Percentiles rank a stretch among this genome's conserved stretches.
Evolutionary conservation across 2,797 vertebrate species (phyloP).

Genomic region (Aphelocoma californica): DNA sequence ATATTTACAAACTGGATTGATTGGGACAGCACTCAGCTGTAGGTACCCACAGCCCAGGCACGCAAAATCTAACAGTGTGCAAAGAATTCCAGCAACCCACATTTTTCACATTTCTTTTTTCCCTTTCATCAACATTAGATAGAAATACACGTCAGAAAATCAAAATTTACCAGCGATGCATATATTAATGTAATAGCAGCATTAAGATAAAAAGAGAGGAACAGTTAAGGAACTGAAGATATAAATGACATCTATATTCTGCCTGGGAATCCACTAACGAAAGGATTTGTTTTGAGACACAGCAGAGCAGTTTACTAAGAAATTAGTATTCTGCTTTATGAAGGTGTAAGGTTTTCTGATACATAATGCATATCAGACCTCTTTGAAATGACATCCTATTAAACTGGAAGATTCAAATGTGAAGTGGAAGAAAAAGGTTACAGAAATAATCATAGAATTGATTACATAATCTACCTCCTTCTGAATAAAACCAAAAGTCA

Average conservation of each 20-base stretch:
- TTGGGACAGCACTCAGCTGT: not conserved
- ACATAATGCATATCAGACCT: conserved; percentile 47
- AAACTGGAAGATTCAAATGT: conserved; percentile 47
- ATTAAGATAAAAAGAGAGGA: not conserved
- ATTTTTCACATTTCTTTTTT: not conserved
- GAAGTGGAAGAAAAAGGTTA: conserved; percentile 59
- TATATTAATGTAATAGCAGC: not conserved
- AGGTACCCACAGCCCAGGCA: not conserved
- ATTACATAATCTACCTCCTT: conserved; percentile 59
- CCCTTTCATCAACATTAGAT: not conserved
- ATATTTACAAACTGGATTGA: not conserved
- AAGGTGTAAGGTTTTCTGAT: conserved; percentile 46
- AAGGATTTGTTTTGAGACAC: conserved; percentile 19
- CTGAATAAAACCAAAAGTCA: conserved; percentile 45
- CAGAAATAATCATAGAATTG: conserved; percentile 56
- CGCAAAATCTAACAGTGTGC: not conserved
- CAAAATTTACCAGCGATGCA: not conserved
- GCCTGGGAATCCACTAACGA: not conserved
- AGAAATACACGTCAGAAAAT: not conserved
- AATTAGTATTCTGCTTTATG: conserved; percentile 55
- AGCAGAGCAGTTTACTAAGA: conserved; percentile 32
- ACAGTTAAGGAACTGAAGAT: not conserved
- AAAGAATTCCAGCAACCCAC: not conserved
- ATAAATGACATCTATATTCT: not conserved
- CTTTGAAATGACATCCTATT: conserved; percentile 46